These are phyloP conservation scores for Nephrotoma guestfalica DNA, from an alignment of 2,888 invertebrate genomes.

Conservation along the genomic window DNA sequence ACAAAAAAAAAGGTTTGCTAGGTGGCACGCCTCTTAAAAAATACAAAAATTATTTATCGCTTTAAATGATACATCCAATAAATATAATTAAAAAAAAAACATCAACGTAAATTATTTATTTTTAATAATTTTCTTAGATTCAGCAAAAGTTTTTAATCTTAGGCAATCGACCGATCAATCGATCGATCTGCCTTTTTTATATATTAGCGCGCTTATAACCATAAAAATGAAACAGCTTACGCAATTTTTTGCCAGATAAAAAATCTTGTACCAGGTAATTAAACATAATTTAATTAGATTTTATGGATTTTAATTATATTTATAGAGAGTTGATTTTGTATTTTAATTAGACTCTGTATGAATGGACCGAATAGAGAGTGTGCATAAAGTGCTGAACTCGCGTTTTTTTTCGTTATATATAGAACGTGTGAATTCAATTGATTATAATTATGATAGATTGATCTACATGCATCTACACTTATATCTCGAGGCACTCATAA, in stretches of 20 bases:
- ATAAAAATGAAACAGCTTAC: too few relatives aligned
- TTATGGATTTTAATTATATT: background rate
- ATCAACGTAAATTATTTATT: background rate
- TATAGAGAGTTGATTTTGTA: background rate
- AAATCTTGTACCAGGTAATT: background rate
- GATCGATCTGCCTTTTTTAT: background rate
- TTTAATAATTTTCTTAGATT: background rate
- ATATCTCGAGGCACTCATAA: too few relatives aligned
- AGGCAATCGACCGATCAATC: too few relatives aligned
- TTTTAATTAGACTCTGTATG: background rate
- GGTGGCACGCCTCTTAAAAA: background rate
- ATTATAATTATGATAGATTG: background rate
- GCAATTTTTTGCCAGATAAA: background rate
- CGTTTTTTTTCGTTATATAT: too few relatives aligned
- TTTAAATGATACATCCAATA: background rate
- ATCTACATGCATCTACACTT: too few relatives aligned
- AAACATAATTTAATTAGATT: background rate
- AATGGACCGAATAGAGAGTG: too few relatives aligned
- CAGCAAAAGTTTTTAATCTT: background rate
- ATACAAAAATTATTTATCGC: background rate
- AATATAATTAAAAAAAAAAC: background rate
- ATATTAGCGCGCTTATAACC: background rate
- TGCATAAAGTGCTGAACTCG: too few relatives aligned
- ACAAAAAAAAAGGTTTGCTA: background rate
- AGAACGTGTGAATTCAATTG: background rate